Conservation (phyloP, 2,888 invertebrate species). For the Drosophila buzzatii region DNA sequence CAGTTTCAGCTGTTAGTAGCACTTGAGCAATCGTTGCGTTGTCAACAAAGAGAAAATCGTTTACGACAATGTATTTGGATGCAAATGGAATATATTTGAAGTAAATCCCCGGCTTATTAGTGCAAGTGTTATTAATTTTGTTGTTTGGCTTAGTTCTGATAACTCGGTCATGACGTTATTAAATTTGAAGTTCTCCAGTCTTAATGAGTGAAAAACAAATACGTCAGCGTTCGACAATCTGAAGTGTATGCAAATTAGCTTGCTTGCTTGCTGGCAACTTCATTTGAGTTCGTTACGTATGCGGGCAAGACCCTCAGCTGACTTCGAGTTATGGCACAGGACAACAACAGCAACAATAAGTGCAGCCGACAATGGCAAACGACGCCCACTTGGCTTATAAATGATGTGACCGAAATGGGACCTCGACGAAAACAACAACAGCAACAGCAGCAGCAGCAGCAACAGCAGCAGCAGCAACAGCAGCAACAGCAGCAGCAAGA, state of each 20-base stretch:
- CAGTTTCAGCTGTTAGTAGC: slow-evolving; percentile 21
- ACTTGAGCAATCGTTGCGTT: slow-evolving; percentile 21
- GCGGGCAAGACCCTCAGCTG: slow-evolving; percentile 49
- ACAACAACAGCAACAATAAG: slow-evolving; percentile 29
- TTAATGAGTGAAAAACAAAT: slow-evolving; percentile 64
- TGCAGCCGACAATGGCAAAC: slow-evolving; percentile 47
- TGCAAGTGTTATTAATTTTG: slow-evolving; percentile 39
- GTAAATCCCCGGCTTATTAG: slow-evolving; percentile 33
- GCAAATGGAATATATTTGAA: slow-evolving; percentile 23
- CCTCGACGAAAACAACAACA: slow-evolving; percentile 29
- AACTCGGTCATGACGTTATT: slow-evolving; percentile 15
- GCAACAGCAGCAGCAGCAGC: slow-evolving; percentile 24
- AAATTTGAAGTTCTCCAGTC: slow-evolving; percentile 28
- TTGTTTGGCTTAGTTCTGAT: slow-evolving; percentile 6
- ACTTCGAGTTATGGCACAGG: slow-evolving; percentile 55
- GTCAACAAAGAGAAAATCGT: slow-evolving; percentile 1
- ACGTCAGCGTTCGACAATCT: slow-evolving; percentile 31
- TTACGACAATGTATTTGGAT: background rate
- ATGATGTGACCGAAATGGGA: slow-evolving; percentile 63
- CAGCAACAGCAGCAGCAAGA: no score
- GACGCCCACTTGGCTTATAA: slow-evolving; percentile 59
- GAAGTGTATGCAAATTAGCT: slow-evolving; percentile 73
- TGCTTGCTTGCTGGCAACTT: slow-evolving; percentile 66
- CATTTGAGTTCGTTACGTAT: slow-evolving; percentile 76
- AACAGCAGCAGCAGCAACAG: no score